These are phyloP conservation scores for Synanthedon myopaeformis DNA, from an alignment of 2,888 invertebrate species.

Conservation along the genomic window DNA sequence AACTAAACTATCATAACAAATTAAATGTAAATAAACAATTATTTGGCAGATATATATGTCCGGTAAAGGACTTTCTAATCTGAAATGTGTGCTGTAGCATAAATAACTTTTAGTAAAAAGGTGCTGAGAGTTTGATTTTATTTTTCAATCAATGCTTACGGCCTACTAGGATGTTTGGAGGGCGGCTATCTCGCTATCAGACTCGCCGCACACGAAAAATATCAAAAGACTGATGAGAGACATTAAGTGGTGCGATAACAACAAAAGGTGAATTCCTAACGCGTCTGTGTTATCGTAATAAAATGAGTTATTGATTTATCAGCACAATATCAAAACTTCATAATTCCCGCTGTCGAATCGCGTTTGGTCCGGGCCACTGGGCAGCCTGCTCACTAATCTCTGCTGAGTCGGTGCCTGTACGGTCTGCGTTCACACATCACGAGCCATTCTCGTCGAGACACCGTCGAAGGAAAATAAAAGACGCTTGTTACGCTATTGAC, in stretches of 20 bases:
- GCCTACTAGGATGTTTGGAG: too few species aligned
- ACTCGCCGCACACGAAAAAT: neutral
- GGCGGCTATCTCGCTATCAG: too few species aligned
- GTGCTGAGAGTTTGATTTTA: too few species aligned
- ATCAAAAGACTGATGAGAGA: conserved; percentile 1
- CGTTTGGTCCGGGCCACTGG: conserved; percentile 49
- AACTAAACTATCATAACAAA: too few species aligned
- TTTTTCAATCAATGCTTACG: too few species aligned
- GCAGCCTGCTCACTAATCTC: conserved; percentile 47
- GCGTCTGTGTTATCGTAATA: conserved; percentile 32
- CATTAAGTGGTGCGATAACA: conserved; percentile 2
- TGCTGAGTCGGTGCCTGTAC: conserved; percentile 24
- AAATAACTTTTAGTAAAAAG: too few species aligned
- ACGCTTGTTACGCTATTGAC: conserved; percentile 58
- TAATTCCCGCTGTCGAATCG: conserved; percentile 55
- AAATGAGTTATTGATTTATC: conserved; percentile 61
- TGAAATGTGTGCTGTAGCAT: too few species aligned
- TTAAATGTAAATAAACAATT: too few species aligned
- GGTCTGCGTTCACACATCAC: conserved; percentile 48
- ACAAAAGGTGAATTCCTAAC: conserved; percentile 8
- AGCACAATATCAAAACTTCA: conserved; percentile 49
- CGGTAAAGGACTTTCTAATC: too few species aligned
- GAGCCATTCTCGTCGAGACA: conserved; percentile 46
- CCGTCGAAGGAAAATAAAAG: conserved; percentile 60
- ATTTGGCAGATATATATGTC: too few species aligned